Percentiles rank a stretch among this genome's conserved stretches.
These are phyloP conservation scores for Spilarctia lutea DNA, from an alignment of 2,888 invertebrate genomes.

Conservation along the genomic window DNA sequence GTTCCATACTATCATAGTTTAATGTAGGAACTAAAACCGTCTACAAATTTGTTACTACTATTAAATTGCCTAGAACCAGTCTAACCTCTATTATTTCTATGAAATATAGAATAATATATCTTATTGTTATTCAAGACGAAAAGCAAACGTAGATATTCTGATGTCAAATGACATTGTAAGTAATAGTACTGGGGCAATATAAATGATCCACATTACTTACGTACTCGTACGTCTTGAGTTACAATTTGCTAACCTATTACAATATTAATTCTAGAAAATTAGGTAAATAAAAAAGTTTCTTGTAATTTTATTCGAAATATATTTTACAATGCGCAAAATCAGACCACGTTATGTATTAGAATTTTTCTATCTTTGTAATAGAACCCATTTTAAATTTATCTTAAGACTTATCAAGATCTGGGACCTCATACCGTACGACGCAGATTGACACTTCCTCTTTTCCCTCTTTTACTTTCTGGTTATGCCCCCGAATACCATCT, in stretches of 20 bases:
- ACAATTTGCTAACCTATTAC: constrained; percentile 19
- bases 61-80: neutral
- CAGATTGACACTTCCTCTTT: too few species aligned
- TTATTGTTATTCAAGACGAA: constrained; percentile 4
- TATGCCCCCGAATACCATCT: too few species aligned
- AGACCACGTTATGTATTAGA: too few species aligned
- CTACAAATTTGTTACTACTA: neutral
- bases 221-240: constrained; percentile 2
- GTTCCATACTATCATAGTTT: neutral
- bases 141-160: constrained; percentile 3
- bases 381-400: too few species aligned
- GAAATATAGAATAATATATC: neutral
- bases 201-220: constrained; percentile 16
- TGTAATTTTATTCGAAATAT: too few species aligned
- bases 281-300: neutral
- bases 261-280: constrained; percentile 10
- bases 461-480: too few species aligned
- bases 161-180: constrained; percentile 9
- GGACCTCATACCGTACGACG: too few species aligned
- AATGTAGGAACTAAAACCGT: neutral
- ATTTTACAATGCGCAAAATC: neutral
- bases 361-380: too few species aligned
- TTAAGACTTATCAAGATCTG: too few species aligned
- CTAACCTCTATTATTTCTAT: constrained; percentile 2
- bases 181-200: constrained; percentile 9